These are phyloP conservation scores for Isaurus tuberculatus DNA, from an alignment of 92 coral and sea anemone species.

Conservation along the genomic window DNA sequence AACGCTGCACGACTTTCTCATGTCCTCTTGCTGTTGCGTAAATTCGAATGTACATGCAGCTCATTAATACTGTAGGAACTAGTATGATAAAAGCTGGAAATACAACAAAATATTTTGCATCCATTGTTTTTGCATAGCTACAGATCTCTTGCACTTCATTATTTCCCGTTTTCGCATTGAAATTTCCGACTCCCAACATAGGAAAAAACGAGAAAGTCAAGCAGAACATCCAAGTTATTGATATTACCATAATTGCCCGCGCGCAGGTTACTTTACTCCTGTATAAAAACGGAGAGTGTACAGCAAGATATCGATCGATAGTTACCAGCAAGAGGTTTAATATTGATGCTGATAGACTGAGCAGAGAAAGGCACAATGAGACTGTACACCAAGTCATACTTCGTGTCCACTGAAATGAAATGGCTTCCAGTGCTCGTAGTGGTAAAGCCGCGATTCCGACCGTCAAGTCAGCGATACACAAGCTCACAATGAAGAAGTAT, in stretches of 20 bases:
- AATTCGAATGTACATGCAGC: conserved; percentile 54
- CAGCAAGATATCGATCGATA: conserved; percentile 61
- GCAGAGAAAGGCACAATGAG: conserved; percentile 57
- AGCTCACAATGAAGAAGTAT: conserved; percentile 51
- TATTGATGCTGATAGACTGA: conserved; percentile 68
- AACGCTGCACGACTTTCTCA: conserved; percentile 28
- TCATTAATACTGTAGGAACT: conserved; percentile 58
- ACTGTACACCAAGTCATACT: conserved; percentile 52
- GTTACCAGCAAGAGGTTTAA: conserved; percentile 59
- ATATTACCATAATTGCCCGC: conserved; percentile 36
- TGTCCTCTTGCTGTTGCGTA: conserved; percentile 49
- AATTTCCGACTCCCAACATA: conserved; percentile 33
- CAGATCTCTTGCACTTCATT: conserved; percentile 48
- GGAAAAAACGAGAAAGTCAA: conserved; percentile 56
- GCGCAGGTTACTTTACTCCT: conserved; percentile 26
- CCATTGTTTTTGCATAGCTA: conserved; percentile 65
- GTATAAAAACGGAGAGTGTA: conserved; percentile 50
- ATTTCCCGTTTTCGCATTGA: conserved; percentile 37
- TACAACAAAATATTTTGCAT: conserved; percentile 40
- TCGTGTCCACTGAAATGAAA: conserved; percentile 47
- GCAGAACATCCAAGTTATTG: conserved; percentile 41
- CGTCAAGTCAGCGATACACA: conserved; percentile 57
- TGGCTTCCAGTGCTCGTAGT: conserved; percentile 54
- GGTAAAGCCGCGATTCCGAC: conserved; percentile 60
- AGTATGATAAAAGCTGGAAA: conserved; percentile 46